These are phyloP conservation scores for Actinostola sp. DNA, from an alignment of 92 coral and sea anemone species.

Conservation along the genomic window DNA sequence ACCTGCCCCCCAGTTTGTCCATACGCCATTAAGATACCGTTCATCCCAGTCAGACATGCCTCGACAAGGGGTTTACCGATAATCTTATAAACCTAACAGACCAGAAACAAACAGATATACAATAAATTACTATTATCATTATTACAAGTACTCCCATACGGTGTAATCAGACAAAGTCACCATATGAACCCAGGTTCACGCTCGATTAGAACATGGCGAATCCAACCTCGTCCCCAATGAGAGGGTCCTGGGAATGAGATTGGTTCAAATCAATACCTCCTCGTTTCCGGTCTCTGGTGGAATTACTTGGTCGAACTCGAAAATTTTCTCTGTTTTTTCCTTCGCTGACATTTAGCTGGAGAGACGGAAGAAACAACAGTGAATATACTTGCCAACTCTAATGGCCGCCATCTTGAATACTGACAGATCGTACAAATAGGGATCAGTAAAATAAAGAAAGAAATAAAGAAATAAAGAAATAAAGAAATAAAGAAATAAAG, in stretches of 20 bases:
- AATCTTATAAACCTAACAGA: constrained; percentile 42
- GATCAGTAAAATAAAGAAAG: too few species aligned
- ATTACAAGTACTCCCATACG: too few species aligned
- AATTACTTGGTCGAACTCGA: constrained; percentile 73
- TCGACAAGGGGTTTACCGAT: constrained; percentile 86
- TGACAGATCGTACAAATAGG: too few species aligned
- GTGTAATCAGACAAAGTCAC: too few species aligned
- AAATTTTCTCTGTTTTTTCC: constrained; percentile 68
- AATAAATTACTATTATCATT: neutral
- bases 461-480: too few species aligned
- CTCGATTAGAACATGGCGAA: too few species aligned
- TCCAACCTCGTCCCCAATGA: too few species aligned
- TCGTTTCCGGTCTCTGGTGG: constrained; percentile 70
- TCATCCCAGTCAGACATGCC: constrained; percentile 86
- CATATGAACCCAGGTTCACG: too few species aligned
- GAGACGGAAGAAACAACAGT: neutral
- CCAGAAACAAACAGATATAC: neutral
- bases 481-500: too few species aligned
- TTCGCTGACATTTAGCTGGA: constrained; percentile 76
- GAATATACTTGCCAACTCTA: too few species aligned
- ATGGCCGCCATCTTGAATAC: too few species aligned
- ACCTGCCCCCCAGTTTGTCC: constrained; percentile 97
- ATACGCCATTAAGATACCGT: constrained; percentile 82
- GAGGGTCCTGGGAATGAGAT: neutral
- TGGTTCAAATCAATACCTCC: constrained; percentile 44